phyloP scores from a whole-genome alignment of 2,113 vertebrate species.

The Peromyscus maniculatus region DNA sequence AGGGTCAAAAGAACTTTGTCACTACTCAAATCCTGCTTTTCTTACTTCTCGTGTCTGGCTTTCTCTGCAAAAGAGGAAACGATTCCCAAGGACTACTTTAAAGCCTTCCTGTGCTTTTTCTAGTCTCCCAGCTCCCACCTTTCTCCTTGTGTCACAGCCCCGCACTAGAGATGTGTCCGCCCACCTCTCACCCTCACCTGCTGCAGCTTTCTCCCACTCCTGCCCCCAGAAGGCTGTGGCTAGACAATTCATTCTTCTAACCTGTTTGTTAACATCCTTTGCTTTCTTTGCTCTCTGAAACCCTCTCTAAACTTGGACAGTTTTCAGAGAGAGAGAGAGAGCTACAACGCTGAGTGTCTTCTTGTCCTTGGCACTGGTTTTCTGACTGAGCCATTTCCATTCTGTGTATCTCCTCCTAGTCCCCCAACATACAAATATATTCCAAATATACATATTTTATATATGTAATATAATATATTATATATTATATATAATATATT shows the following conservation, averaged over 20 bases:
- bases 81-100: background rate
- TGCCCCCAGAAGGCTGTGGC: rapidly evolving
- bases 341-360: background rate
- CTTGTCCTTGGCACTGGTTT: background rate
- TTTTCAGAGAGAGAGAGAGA: background rate
- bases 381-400: background rate
- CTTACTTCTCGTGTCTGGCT: background rate
- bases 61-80: background rate
- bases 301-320: background rate
- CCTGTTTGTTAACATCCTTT: background rate
- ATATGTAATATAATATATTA: too few species aligned
- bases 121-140: background rate
- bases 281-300: background rate
- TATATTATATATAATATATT: too few species aligned
- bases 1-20: background rate
- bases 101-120: background rate
- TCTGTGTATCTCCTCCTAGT: background rate
- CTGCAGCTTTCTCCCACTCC: background rate
- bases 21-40: too few species aligned
- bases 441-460: too few species aligned
- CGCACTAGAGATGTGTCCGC: rapidly evolving
- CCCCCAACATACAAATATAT: too few species aligned
- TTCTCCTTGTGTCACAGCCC: background rate
- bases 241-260: background rate
- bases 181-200: background rate